phyloP scores from a whole-genome alignment of 2,797 vertebrate species.

The Threskiornis aethiopicus region DNA sequence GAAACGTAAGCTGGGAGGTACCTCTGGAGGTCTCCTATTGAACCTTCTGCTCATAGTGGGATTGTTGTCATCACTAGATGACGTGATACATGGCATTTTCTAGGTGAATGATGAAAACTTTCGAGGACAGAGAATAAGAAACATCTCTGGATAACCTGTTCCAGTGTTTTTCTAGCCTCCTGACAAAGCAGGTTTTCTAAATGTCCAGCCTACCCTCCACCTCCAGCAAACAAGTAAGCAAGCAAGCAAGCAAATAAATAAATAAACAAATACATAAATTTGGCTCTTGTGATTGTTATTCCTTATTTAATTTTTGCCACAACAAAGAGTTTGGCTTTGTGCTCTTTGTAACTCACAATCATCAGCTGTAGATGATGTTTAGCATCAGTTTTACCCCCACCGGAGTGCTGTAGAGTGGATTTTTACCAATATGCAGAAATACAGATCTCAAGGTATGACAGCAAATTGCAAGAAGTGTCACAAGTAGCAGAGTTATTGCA shows the following conservation, averaged over 20 bases:
- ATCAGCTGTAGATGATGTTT: neutral
- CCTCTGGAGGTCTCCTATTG: neutral
- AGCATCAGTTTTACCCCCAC: neutral
- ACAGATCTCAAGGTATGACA: neutral
- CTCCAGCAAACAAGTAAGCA: accelerated
- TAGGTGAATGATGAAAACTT: neutral
- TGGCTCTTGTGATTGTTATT: neutral
- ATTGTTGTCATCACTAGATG: neutral
- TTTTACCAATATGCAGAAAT: neutral
- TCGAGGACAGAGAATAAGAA: neutral
- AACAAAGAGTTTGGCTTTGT: neutral
- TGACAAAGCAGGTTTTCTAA: neutral
- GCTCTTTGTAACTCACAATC: neutral
- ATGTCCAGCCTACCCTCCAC: accelerated
- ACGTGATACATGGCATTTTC: neutral
- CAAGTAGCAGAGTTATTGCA: neutral
- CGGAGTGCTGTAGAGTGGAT: neutral
- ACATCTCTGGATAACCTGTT: accelerated
- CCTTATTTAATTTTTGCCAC: neutral
- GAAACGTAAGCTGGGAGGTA: neutral
- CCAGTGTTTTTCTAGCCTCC: neutral
- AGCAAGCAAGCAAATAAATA: accelerated
- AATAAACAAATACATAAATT: accelerated
- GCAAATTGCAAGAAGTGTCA: neutral
- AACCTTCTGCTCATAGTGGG: neutral